These are phyloP conservation scores for Mustela erminea DNA, from an alignment of 2,797 vertebrate species.

Conservation along the genomic window DNA sequence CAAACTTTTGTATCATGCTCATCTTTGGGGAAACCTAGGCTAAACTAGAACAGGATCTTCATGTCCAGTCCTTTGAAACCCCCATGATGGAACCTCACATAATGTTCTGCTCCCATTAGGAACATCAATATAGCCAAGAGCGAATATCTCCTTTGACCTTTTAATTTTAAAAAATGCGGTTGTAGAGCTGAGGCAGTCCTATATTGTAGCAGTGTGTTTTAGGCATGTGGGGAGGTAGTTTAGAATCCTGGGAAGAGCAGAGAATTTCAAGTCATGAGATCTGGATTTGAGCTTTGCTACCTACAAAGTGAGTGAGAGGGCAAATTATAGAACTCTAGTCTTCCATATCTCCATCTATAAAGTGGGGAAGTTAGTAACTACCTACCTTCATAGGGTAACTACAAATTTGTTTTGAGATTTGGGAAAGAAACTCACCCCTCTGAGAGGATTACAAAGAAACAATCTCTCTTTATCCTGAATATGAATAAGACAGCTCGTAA, in stretches of 20 bases:
- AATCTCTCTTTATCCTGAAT: neutral
- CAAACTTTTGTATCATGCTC: neutral
- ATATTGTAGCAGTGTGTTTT: neutral
- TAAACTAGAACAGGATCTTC: neutral
- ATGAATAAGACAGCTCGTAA: neutral
- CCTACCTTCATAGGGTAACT: neutral
- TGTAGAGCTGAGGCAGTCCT: neutral
- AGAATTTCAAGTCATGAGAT: neutral
- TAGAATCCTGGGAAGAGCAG: neutral
- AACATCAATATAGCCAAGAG: neutral
- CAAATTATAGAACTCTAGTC: neutral
- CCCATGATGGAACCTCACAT: neutral
- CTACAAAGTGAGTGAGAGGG: neutral
- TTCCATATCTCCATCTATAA: neutral
- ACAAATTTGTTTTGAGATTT: neutral
- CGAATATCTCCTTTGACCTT: neutral
- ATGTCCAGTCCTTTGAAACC: neutral
- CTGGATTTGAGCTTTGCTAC: neutral
- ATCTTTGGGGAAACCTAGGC: neutral
- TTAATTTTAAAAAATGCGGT: neutral
- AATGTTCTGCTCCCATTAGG: neutral
- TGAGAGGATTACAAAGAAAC: neutral
- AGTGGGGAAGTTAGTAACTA: neutral
- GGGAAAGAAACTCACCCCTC: neutral
- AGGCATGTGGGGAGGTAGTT: neutral